phyloP scores from a whole-genome alignment of 2,888 invertebrate species.

The Nudaria mundana region DNA sequence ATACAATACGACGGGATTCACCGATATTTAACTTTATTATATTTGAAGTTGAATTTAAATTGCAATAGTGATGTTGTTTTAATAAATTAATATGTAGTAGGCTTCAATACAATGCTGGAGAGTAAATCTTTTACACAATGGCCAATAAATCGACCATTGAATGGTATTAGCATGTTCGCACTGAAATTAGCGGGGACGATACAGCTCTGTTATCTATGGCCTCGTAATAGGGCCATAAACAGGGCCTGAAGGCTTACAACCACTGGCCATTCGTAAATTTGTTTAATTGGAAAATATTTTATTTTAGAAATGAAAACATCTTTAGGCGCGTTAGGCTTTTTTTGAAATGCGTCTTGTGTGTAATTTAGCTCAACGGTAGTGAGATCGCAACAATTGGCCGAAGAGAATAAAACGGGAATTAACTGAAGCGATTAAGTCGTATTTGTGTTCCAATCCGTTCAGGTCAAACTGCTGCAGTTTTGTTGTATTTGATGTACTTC shows the following conservation, averaged over 20 bases:
- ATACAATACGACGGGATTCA: neutral
- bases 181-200: conserved; percentile 29
- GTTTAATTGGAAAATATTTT: no score
- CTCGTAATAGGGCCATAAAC: conserved; percentile 1
- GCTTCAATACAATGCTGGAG: conserved; percentile 22
- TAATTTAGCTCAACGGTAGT: no score
- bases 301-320: neutral
- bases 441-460: no score
- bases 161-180: conserved; percentile 33
- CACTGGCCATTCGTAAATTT: conserved; percentile 1
- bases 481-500: no score
- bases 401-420: no score
- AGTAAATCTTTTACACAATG: conserved; percentile 37
- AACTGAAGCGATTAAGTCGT: no score
- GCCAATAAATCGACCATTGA: conserved; percentile 36
- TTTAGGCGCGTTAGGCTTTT: no score
- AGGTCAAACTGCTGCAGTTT: no score
- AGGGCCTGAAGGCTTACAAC: neutral
- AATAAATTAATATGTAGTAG: conserved; percentile 17
- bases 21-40: no score
- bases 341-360: no score
- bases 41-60: conserved; percentile 2
- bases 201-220: conserved; percentile 19
- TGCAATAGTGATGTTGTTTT: neutral
- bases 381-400: no score